Conservation (phyloP, 37 sponge, comb jelly and placozoan genomes). For the Spongilla lacustris region DNA sequence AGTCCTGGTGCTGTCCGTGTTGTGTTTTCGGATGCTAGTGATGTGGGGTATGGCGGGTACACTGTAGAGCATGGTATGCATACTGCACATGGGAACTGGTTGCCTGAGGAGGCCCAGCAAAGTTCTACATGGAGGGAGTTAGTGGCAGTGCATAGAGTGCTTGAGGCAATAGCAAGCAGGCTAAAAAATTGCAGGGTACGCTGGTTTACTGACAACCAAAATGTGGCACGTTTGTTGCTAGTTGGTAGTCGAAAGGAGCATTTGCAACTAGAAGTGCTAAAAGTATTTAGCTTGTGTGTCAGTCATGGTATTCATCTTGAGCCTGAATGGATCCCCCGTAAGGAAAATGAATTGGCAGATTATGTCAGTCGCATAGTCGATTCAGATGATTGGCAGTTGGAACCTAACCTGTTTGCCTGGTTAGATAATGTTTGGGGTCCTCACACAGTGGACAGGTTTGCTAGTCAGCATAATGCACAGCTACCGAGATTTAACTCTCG, state of each 20-base stretch:
- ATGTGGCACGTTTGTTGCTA: constrained; percentile 16
- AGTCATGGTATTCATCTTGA: not conserved
- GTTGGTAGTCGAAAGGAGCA: constrained; percentile 5
- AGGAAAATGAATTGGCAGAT: constrained; percentile 22
- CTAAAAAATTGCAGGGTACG: not conserved
- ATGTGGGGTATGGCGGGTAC: constrained; percentile 45
- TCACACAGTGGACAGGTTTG: constrained; percentile 49
- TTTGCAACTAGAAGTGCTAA: constrained; percentile 8
- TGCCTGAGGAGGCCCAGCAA: not conserved
- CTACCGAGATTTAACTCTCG: constrained; percentile 6
- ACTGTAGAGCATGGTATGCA: not conserved
- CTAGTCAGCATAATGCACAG: constrained; percentile 11
- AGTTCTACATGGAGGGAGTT: constrained; percentile 47
- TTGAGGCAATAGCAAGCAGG: not conserved
- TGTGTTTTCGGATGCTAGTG: constrained; percentile 48
- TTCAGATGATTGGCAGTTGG: constrained; percentile 38
- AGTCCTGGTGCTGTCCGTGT: constrained; percentile 13
- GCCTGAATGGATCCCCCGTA: constrained; percentile 36
- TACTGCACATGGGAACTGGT: constrained; percentile 20
- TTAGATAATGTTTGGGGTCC: constrained; percentile 41
- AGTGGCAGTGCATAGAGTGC: constrained; percentile 10
- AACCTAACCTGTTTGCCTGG: not conserved
- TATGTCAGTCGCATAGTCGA: constrained; percentile 21
- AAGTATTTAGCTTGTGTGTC: constrained; percentile 7
- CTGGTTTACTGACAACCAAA: constrained; percentile 48